These are phyloP conservation scores for Stichodactyla helianthus DNA, from an alignment of 64 coral and sea anemone genomes.

Conservation along the genomic window DNA sequence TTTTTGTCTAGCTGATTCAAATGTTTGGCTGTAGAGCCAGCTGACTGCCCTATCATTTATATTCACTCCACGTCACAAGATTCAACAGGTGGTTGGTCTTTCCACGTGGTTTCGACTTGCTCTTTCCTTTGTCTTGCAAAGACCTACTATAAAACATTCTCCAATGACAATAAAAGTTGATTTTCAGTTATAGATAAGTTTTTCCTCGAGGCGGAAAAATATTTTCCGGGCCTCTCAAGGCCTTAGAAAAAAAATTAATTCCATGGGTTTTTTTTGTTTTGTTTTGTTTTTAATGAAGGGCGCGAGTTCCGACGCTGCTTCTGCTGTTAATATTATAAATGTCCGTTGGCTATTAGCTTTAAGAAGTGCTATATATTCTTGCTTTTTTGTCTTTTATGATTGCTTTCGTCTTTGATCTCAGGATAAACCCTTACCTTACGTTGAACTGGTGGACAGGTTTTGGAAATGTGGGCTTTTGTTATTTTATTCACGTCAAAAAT, in stretches of 20 bases:
- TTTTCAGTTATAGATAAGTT: neutral
- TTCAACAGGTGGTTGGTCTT: conserved; percentile 70
- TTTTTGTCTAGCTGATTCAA: conserved; percentile 44
- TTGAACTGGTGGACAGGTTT: neutral
- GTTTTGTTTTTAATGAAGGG: neutral
- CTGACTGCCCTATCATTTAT: neutral
- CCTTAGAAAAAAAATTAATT: neutral
- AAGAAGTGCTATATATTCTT: neutral
- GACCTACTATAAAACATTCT: neutral
- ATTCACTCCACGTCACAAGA: conserved; percentile 53
- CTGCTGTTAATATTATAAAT: neutral
- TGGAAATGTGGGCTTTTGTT: neutral
- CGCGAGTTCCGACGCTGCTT: neutral
- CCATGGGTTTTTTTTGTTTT: neutral
- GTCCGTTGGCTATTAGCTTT: neutral
- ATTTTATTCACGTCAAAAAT: neutral
- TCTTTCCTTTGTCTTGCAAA: conserved; percentile 32
- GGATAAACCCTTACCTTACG: neutral
- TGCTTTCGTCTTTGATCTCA: neutral
- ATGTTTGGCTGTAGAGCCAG: conserved; percentile 25
- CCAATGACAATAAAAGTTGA: neutral
- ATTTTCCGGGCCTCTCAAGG: neutral
- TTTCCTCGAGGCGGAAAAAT: neutral
- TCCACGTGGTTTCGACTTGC: conserved; percentile 58
- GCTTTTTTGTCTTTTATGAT: neutral